A percentile compares a stretch with the other conserved stretches of the same genome.
Evolutionary conservation across 2,113 vertebrate genomes (phyloP).

Genomic region (Semicossyphus pulcher): DNA sequence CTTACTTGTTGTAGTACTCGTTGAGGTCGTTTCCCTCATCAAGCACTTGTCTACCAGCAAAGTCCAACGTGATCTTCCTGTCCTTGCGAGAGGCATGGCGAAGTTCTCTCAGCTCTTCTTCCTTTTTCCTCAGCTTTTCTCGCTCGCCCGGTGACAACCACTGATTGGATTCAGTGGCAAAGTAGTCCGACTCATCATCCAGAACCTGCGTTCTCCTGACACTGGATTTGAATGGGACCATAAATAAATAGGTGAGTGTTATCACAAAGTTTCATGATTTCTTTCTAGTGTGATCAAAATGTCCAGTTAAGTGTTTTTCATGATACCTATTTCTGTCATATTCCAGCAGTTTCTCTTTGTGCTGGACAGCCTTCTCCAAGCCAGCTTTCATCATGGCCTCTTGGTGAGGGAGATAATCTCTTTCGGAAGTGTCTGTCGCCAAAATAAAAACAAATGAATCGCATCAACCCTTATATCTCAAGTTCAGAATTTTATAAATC

Average conservation of each 20-base stretch:
- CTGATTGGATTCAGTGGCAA: constrained; percentile 94
- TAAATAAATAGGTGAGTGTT: neutral
- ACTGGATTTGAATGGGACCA: constrained; percentile 71
- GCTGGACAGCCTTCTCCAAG: constrained; percentile 92
- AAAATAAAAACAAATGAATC: constrained; percentile 14
- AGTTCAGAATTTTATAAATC: neutral
- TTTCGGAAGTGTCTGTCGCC: constrained; percentile 72
- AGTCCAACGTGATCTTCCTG: constrained; percentile 93
- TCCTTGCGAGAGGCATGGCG: constrained; percentile 90
- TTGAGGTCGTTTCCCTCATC: constrained; percentile 87
- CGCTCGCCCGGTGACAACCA: constrained; percentile 93
- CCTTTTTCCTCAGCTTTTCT: constrained; percentile 87
- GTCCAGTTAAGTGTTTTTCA: constrained; percentile 1
- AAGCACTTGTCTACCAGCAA: constrained; percentile 91
- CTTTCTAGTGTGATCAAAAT: neutral
- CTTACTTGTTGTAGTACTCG: constrained; percentile 89
- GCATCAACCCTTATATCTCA: neutral
- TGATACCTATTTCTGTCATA: constrained; percentile 93
- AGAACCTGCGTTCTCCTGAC: constrained; percentile 94
- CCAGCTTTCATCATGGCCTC: constrained; percentile 88
- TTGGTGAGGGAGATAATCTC: constrained; percentile 88
- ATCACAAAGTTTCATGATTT: neutral
- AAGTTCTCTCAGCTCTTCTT: constrained; percentile 91
- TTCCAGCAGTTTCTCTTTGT: constrained; percentile 96
- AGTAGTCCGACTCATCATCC: constrained; percentile 97